A percentile compares a stretch with the other conserved stretches of the same genome.
Evolutionary conservation across 1,140 invertebrate genomes (phyloP).

Genomic region (Leptopilina clavipes): DNA sequence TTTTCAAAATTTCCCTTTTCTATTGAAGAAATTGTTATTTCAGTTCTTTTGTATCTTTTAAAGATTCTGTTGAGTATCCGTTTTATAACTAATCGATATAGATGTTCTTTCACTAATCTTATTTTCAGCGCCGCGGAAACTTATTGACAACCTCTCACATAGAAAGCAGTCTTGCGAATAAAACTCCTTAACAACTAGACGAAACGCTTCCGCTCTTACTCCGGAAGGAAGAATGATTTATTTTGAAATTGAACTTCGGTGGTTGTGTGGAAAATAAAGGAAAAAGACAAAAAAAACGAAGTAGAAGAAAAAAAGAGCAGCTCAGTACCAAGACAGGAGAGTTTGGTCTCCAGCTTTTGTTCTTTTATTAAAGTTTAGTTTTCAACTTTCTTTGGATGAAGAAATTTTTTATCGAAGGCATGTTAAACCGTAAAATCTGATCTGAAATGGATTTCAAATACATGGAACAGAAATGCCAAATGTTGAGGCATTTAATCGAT

Average conservation of each 20-base stretch:
- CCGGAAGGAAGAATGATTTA: constrained; percentile 22
- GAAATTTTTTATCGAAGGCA: constrained; percentile 39
- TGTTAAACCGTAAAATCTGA: constrained; percentile 39
- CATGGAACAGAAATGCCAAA: constrained; percentile 47
- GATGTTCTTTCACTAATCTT: constrained; percentile 20
- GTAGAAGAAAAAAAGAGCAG: neutral
- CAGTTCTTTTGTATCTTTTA: neutral
- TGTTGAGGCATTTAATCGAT: constrained; percentile 54
- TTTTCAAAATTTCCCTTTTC: too few relatives aligned
- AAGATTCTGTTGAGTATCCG: constrained; percentile 1
- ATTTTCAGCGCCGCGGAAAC: neutral
- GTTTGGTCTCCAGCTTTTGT: neutral
- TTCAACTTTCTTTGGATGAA: constrained; percentile 22
- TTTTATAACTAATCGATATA: neutral
- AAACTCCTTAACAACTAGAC: constrained; percentile 15
- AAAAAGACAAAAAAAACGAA: neutral
- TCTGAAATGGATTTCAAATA: constrained; percentile 36
- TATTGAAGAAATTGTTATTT: constrained; percentile 47
- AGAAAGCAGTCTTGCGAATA: constrained; percentile 24
- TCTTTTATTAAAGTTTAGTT: constrained; percentile 46
- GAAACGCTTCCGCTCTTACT: constrained; percentile 12
- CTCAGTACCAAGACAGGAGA: neutral
- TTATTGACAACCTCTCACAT: constrained; percentile 27
- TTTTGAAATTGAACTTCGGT: constrained; percentile 31
- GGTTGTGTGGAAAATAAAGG: constrained; percentile 6